Percentiles rank a stretch among this genome's conserved stretches.
phyloP scores from a whole-genome alignment of 53 echinoderm and acorn worm species.

The Henricia sp. region DNA sequence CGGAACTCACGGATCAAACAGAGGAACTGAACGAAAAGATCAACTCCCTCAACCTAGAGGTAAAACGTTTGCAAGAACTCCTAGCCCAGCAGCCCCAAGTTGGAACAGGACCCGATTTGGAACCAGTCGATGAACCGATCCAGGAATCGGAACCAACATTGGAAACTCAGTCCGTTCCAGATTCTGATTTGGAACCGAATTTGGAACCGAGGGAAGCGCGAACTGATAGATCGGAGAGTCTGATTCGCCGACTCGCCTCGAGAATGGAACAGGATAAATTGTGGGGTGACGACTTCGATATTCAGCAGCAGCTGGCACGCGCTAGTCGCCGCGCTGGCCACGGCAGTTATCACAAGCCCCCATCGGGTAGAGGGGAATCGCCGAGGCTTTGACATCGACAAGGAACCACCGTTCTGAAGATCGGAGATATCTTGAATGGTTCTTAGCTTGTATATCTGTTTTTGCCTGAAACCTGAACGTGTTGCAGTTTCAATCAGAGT shows the following conservation, averaged over 20 bases:
- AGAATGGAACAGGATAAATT: slow-evolving; percentile 1
- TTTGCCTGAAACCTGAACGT: no score
- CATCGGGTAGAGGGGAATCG: no score
- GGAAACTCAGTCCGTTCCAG: slow-evolving; percentile 4
- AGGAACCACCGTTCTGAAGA: no score
- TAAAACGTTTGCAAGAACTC: slow-evolving; percentile 7
- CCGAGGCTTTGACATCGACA: no score
- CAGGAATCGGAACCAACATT: slow-evolving; percentile 1
- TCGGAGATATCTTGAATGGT: no score
- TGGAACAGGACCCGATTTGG: not conserved
- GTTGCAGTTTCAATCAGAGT: no score
- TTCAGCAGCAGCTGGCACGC: not conserved
- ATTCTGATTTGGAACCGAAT: not conserved
- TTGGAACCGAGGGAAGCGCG: slow-evolving; percentile 7
- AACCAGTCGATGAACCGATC: no score
- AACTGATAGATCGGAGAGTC: not conserved
- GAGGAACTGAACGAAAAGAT: slow-evolving; percentile 16
- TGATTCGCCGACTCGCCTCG: slow-evolving; percentile 4
- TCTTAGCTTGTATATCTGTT: no score
- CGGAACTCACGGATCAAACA: not conserved
- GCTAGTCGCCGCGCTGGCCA: not conserved
- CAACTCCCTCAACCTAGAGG: not conserved
- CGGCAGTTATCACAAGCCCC: no score
- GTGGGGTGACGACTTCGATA: slow-evolving; percentile 6
- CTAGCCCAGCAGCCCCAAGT: not conserved